A percentile compares a stretch with the other conserved stretches of the same genome.
phyloP scores from a whole-genome alignment of 2,888 invertebrate genomes.

The Watsonalla binaria region DNA sequence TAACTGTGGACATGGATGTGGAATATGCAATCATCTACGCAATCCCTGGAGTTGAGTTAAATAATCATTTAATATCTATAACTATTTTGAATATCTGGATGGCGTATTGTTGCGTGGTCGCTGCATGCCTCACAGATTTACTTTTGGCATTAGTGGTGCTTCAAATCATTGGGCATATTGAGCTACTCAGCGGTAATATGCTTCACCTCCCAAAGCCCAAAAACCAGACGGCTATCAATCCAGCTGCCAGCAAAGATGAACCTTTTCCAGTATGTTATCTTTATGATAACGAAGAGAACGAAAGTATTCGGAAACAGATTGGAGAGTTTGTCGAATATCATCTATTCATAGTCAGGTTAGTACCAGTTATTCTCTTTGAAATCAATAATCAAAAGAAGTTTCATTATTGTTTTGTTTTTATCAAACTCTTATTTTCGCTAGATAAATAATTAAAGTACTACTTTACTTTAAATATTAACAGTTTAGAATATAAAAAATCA shows the following conservation, averaged over 20 bases:
- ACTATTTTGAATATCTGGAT: constrained; percentile 6
- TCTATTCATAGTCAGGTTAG: constrained; percentile 6
- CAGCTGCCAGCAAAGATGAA: background rate
- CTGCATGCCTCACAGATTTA: constrained; percentile 11
- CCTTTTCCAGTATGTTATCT: background rate
- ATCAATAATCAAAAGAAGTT: background rate
- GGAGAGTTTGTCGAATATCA: constrained; percentile 6
- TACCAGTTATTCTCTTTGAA: background rate
- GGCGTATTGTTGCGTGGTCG: constrained; percentile 3
- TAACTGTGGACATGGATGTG: constrained; percentile 1
- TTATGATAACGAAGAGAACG: background rate
- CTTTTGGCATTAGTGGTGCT: constrained; percentile 12
- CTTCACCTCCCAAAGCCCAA: constrained; percentile 4
- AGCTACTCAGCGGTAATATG: constrained; percentile 9
- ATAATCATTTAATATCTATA: constrained; percentile 7
- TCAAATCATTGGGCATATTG: constrained; percentile 18
- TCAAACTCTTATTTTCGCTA: background rate
- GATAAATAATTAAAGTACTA: background rate
- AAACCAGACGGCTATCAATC: background rate
- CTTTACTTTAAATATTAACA: too few relatives aligned
- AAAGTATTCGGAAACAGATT: constrained; percentile 1
- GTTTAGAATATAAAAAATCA: too few relatives aligned
- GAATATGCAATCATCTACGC: constrained; percentile 10
- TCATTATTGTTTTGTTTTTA: background rate
- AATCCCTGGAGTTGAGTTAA: constrained; percentile 10